A percentile compares a stretch with the other conserved stretches of the same genome.
Evolutionary conservation across 1,140 invertebrate species (phyloP).

Genomic region (Rhyacophila brunnea): DNA sequence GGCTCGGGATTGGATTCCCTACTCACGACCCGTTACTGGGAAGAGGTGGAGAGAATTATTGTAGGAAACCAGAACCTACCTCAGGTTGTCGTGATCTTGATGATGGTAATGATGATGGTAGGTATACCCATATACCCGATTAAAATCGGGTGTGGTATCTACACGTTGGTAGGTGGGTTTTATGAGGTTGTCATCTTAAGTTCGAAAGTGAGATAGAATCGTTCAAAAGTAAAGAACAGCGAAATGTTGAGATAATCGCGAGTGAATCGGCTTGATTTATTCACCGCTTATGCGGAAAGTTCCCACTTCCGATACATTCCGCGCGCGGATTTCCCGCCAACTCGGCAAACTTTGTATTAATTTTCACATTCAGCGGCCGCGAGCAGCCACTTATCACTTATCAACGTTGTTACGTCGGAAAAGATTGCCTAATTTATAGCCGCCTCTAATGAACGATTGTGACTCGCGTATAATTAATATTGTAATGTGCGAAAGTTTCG

Average conservation of each 20-base stretch:
- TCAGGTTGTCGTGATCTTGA: no score
- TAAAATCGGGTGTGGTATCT: no score
- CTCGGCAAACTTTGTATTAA: conserved; percentile 30
- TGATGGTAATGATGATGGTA: no score
- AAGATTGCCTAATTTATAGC: conserved; percentile 25
- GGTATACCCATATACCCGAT: no score
- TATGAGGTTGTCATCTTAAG: no score
- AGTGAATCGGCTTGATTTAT: conserved; percentile 35
- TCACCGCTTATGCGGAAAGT: conserved; percentile 30
- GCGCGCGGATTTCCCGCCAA: conserved; percentile 16
- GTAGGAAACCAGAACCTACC: no score
- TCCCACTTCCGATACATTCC: conserved; percentile 35
- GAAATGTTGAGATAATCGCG: conserved; percentile 26
- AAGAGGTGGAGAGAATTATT: no score
- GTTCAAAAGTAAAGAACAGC: neutral
- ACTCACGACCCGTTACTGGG: no score
- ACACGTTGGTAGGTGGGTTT: no score
- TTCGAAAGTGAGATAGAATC: conserved; percentile 1
- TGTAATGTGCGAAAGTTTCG: neutral
- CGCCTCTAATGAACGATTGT: conserved; percentile 32
- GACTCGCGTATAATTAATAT: conserved; percentile 21
- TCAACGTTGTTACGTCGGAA: conserved; percentile 25
- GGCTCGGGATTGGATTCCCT: no score
- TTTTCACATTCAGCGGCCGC: conserved; percentile 24
- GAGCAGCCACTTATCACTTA: conserved; percentile 6